Conservation (phyloP, 2,888 invertebrate species). For the Coelinius sp. region DNA sequence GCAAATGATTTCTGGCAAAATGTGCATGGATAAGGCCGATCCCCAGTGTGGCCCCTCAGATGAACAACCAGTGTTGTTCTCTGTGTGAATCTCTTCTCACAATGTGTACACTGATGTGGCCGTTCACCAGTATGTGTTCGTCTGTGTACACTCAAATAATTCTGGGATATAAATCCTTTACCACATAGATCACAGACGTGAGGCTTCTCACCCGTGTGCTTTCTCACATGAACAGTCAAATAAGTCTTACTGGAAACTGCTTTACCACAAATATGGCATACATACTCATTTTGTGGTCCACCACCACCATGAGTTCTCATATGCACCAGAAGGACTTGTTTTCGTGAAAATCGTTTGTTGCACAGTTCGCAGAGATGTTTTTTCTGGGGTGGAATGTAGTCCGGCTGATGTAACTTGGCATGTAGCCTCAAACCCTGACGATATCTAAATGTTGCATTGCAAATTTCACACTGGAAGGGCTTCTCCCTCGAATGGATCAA, state of each 20-base stretch:
- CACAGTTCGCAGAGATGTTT: constrained; percentile 68
- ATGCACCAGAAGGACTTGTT: constrained; percentile 67
- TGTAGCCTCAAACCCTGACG: constrained; percentile 66
- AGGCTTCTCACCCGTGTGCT: constrained; percentile 77
- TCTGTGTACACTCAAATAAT: constrained; percentile 67
- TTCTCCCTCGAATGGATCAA: constrained; percentile 61
- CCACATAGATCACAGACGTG: constrained; percentile 73
- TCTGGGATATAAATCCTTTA: constrained; percentile 68
- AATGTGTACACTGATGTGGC: constrained; percentile 67
- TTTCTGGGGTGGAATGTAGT: constrained; percentile 68
- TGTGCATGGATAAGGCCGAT: constrained; percentile 66
- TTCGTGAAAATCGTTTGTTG: constrained; percentile 67
- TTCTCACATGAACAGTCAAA: constrained; percentile 76
- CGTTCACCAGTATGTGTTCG: constrained; percentile 68
- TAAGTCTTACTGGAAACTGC: constrained; percentile 75
- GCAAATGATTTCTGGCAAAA: constrained; percentile 67
- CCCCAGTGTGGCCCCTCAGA: constrained; percentile 67
- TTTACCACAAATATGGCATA: constrained; percentile 77
- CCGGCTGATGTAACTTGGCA: constrained; percentile 67
- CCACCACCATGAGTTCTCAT: constrained; percentile 66
- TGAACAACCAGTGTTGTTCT: constrained; percentile 68
- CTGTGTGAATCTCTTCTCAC: constrained; percentile 67
- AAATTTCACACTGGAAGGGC: constrained; percentile 66
- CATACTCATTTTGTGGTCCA: constrained; percentile 72
- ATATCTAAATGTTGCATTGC: constrained; percentile 68